Conservation (phyloP, 2,888 invertebrate species). For the Eumerus sabulonum region DNA sequence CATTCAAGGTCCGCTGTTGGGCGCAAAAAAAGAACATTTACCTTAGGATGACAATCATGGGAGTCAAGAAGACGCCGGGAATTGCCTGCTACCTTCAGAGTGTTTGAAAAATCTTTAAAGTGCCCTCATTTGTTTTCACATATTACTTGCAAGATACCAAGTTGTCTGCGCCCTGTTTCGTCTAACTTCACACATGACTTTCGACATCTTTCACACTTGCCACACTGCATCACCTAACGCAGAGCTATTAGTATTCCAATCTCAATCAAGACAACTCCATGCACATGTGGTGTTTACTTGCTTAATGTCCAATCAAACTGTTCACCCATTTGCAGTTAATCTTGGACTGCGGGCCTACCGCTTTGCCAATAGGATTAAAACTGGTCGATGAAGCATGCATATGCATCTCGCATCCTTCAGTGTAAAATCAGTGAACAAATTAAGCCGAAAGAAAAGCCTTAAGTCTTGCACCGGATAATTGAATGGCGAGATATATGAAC, state of each 20-base stretch:
- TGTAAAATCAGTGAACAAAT: constrained; percentile 59
- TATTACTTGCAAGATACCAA: too few relatives aligned
- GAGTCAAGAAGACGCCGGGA: too few relatives aligned
- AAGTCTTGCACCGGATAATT: constrained; percentile 41
- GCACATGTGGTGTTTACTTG: constrained; percentile 53
- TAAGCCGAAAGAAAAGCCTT: constrained; percentile 30
- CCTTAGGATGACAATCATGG: too few relatives aligned
- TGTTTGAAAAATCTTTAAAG: too few relatives aligned
- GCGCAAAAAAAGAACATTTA: too few relatives aligned
- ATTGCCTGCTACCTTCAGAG: too few relatives aligned
- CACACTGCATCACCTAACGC: constrained; percentile 19
- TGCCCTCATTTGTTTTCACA: too few relatives aligned
- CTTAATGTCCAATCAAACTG: constrained; percentile 49
- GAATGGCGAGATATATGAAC: constrained; percentile 63
- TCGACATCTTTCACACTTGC: too few relatives aligned
- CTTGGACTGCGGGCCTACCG: constrained; percentile 46
- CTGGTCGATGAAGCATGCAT: constrained; percentile 6
- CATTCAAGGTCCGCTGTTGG: too few relatives aligned
- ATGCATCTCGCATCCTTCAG: neutral
- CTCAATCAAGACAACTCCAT: constrained; percentile 42
- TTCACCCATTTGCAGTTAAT: constrained; percentile 51
- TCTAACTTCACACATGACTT: too few relatives aligned
- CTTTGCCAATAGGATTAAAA: constrained; percentile 10
- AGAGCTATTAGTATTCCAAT: constrained; percentile 31
- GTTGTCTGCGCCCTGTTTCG: too few relatives aligned